A percentile compares a stretch with the other conserved stretches of the same genome.
Conservation (phyloP, 1,140 invertebrate species). For the Diachasmimorpha longicaudata region DNA sequence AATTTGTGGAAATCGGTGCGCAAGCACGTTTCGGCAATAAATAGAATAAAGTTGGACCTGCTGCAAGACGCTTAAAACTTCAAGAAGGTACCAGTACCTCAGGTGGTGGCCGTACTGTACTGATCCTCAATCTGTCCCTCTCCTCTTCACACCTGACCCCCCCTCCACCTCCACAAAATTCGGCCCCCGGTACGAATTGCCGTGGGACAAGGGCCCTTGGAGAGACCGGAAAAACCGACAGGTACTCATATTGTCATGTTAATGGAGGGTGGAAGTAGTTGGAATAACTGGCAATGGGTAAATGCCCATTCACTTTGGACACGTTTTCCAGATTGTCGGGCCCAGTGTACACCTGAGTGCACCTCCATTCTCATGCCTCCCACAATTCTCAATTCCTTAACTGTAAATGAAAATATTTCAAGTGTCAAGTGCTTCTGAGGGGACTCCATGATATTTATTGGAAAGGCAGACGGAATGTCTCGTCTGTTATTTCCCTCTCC, state of each 20-base stretch:
- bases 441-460: no score
- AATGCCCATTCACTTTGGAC: slow-evolving; percentile 44
- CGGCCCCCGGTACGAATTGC: slow-evolving; percentile 25
- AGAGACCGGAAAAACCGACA: slow-evolving; percentile 32
- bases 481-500: no score
- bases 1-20: slow-evolving; percentile 44
- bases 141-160: slow-evolving; percentile 11
- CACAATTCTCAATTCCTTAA: not conserved
- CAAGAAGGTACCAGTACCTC: slow-evolving; percentile 22
- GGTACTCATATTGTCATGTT: slow-evolving; percentile 57
- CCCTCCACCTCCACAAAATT: slow-evolving; percentile 23
- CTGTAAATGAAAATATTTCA: not conserved
- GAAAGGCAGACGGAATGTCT: no score
- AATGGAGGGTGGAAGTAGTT: slow-evolving; percentile 40
- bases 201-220: slow-evolving; percentile 2
- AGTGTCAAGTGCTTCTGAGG: not conserved
- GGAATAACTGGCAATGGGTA: slow-evolving; percentile 46
- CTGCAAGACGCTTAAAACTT: slow-evolving; percentile 27
- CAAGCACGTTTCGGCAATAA: slow-evolving; percentile 54
- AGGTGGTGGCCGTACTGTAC: slow-evolving; percentile 25
- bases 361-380: not conserved
- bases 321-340: slow-evolving; percentile 43
- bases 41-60: slow-evolving; percentile 36
- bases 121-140: not conserved
- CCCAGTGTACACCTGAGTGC: slow-evolving; percentile 24